Percentiles rank a stretch among this genome's conserved stretches.
Evolutionary conservation across 2,797 vertebrate species (phyloP).

Genomic region (Gorsachius magnificus): DNA sequence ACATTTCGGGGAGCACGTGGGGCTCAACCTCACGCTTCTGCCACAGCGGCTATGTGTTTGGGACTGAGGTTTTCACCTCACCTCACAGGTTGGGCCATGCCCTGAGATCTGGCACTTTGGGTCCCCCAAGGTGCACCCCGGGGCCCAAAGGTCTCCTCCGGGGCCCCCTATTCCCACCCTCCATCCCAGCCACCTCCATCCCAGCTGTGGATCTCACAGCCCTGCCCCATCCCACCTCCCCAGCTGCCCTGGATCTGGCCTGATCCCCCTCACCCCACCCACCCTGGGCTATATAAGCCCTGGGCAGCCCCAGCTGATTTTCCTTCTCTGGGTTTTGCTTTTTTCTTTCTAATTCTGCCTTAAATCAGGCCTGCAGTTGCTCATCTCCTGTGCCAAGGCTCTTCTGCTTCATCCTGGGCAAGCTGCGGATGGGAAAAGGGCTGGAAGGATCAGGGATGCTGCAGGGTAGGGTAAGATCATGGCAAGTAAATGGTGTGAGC

Average conservation of each 20-base stretch:
- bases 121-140: not conserved
- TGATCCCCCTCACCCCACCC: not conserved
- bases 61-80: not conserved
- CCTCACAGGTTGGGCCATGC: not conserved
- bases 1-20: accelerated
- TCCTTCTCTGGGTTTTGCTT: not conserved
- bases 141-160: not conserved
- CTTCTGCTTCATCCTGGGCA: not conserved
- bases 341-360: not conserved
- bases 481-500: not conserved
- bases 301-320: not conserved
- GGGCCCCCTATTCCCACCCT: accelerated
- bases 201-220: not conserved
- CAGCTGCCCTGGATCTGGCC: not conserved
- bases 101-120: not conserved
- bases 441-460: not conserved
- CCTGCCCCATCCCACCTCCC: not conserved
- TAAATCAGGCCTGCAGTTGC: too few relatives aligned
- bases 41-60: not conserved
- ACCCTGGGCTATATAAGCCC: accelerated
- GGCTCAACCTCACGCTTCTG: not conserved
- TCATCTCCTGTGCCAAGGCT: not conserved
- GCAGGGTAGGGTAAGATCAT: accelerated
- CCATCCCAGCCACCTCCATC: not conserved
- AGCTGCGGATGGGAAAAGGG: not conserved